phyloP scores from a whole-genome alignment of 2,888 invertebrate species.

The Pheosia tremula region DNA sequence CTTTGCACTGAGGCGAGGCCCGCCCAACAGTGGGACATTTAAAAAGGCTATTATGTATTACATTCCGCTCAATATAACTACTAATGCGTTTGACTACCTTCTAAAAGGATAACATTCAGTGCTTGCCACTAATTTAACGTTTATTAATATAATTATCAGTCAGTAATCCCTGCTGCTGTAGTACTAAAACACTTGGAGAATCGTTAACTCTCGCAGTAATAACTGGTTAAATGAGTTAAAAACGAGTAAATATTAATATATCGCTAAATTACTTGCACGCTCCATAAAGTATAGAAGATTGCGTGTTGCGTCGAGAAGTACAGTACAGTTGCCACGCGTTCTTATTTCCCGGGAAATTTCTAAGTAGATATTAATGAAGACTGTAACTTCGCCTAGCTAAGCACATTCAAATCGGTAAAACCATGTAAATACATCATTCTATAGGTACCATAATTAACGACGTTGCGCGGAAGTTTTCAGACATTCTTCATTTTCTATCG shows the following conservation, averaged over 20 bases:
- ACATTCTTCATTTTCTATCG: background rate
- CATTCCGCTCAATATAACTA: background rate
- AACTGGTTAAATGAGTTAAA: background rate
- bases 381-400: no score
- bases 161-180: background rate
- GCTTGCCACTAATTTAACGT: background rate
- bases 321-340: background rate
- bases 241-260: constrained; percentile 3
- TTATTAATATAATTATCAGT: no score
- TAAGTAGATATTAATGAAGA: background rate
- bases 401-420: no score
- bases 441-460: background rate
- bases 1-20: no score
- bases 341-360: background rate
- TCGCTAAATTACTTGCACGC: constrained; percentile 12
- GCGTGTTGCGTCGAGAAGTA: background rate
- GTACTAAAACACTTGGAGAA: background rate
- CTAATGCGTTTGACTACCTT: no score
- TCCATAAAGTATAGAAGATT: constrained; percentile 5
- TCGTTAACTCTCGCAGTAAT: background rate
- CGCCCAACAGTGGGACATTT: no score
- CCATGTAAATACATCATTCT: no score
- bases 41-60: no score
- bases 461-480: background rate
- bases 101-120: background rate